Evolutionary conservation across 2,113 vertebrate species (phyloP), one percentile per base, ranked within the genome.

Genomic region (Elephas maximus): DNA sequence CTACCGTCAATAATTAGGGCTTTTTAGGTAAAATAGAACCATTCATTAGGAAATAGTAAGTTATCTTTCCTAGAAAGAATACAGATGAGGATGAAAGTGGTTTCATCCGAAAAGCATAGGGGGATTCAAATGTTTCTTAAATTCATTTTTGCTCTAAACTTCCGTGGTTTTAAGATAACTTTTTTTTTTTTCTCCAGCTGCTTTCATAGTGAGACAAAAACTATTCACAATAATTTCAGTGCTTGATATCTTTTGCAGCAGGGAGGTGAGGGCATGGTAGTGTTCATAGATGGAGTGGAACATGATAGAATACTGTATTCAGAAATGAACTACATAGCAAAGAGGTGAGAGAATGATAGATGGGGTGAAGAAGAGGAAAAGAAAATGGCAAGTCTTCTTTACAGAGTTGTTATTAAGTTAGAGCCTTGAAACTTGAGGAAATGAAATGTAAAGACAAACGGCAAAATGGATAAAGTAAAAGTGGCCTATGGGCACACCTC

Each of bases 321-420:
- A 87, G 44, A 93, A 86, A 93, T 41, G 7, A 76, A 63, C 30
- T 91, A 8, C 28, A 15, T 24, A 37, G 30, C 28, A 53, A 91
- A 41, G 18, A 82, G 71, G 3, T 86, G 30, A 88, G 15, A 87
- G 33, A 95, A 97, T 69, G 17, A 69, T 33, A 93, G 28, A 51
- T 20, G 37, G 24, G 18, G 5, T 62, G 3, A 78, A 41, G 45
- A 73, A 79, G 78, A 57, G 76, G 17, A 18, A 26, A 88, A 81
- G 24, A 60, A 87, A 69, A 11, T 1, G 30, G 8, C 51, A 93
- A 18, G 0, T 44, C 17, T 57, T 81, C 33, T 41, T 0, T 79
- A 48, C 12, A 44, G 24, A 80, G 1, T 44, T 85, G 23, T 20
- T 84, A 84, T 21, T 48, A 88, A 89, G 15, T 18, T 92, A 80